Conservation (phyloP, 2,888 invertebrate genomes). For the Chelonus formosanus region DNA sequence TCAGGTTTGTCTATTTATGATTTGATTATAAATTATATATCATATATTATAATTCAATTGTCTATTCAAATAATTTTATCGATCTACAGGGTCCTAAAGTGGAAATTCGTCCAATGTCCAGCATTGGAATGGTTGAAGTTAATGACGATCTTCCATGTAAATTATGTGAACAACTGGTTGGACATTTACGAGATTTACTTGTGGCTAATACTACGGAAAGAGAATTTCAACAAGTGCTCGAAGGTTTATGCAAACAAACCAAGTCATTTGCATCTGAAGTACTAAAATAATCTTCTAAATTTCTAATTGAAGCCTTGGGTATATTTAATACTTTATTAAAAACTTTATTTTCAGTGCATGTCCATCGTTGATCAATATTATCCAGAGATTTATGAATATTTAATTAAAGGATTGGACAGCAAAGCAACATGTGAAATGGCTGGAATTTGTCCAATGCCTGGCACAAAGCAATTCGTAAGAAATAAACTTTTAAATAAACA, state of each 20-base stretch:
- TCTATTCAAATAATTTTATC: no score
- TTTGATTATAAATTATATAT: neutral
- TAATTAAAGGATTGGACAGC: conserved; percentile 76
- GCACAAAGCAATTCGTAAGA: conserved; percentile 46
- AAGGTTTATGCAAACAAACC: conserved; percentile 84
- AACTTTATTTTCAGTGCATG: conserved; percentile 67
- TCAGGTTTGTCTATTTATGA: conserved; percentile 58
- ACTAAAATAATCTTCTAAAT: conserved; percentile 14
- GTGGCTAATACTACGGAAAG: conserved; percentile 85
- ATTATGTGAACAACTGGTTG: conserved; percentile 83
- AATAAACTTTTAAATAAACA: conserved; percentile 20
- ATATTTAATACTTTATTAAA: neutral
- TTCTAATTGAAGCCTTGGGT: neutral
- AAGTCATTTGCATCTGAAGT: conserved; percentile 75
- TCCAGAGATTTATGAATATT: conserved; percentile 74
- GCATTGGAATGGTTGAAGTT: conserved; percentile 69
- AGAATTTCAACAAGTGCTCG: conserved; percentile 81
- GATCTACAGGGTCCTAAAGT: conserved; percentile 60
- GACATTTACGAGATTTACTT: conserved; percentile 80
- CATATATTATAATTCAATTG: neutral
- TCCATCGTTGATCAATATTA: conserved; percentile 83
- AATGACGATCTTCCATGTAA: conserved; percentile 80
- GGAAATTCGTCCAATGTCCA: conserved; percentile 69
- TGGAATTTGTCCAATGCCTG: conserved; percentile 71
- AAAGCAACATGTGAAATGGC: conserved; percentile 76